A percentile compares a stretch with the other conserved stretches of the same genome.
Evolutionary conservation across 2,797 vertebrate species (phyloP).

Genomic region (Sebastes reedi): DNA sequence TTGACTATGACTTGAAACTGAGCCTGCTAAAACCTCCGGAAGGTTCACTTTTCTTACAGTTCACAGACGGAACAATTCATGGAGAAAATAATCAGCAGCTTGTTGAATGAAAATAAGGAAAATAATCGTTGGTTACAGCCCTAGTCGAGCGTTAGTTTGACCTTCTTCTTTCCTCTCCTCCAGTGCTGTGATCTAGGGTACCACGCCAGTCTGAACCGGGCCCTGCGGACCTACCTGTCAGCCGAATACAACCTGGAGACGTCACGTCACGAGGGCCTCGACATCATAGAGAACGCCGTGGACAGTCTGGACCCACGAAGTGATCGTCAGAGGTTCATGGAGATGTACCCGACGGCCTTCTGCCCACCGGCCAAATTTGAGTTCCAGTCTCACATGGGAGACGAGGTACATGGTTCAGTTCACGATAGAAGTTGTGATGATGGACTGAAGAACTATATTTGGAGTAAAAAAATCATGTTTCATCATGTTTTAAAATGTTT

Average conservation of each 20-base stretch:
- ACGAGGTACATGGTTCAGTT: constrained; percentile 86
- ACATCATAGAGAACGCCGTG: constrained; percentile 98
- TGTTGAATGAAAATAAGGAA: neutral
- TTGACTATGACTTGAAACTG: too few species aligned
- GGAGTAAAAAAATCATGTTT: neutral
- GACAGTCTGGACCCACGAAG: constrained; percentile 96
- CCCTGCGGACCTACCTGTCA: constrained; percentile 95
- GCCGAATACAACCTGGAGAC: constrained; percentile 99
- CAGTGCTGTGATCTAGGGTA: constrained; percentile 98
- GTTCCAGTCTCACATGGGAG: constrained; percentile 98
- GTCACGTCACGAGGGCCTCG: constrained; percentile 95
- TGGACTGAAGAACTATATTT: neutral
- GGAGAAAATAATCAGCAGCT: neutral
- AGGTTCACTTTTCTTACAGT: neutral
- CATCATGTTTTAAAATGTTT: neutral
- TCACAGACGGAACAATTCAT: neutral
- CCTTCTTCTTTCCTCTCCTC: neutral
- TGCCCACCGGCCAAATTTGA: constrained; percentile 97
- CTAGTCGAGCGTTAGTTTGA: neutral
- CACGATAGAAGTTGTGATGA: neutral
- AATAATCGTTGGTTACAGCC: too few species aligned
- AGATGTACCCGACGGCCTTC: constrained; percentile 96
- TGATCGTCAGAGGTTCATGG: constrained; percentile 98
- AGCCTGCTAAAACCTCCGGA: too few species aligned
- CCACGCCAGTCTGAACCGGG: constrained; percentile 95